These are phyloP conservation scores for Scaptomyza graminum DNA, from an alignment of 1,140 invertebrate genomes.

Conservation along the genomic window DNA sequence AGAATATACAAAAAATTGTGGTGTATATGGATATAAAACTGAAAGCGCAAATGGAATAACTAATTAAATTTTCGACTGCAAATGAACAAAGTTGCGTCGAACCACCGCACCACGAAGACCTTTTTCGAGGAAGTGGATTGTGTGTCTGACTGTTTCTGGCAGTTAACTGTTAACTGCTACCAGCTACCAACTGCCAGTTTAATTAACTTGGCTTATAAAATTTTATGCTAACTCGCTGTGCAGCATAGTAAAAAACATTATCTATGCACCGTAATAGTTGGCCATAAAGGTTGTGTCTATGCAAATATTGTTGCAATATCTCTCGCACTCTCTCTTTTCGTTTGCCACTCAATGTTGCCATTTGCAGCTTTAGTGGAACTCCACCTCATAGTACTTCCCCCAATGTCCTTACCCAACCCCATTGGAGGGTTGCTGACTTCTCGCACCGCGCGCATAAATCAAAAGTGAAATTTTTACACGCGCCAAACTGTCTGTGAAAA, in stretches of 20 bases:
- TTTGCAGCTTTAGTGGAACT: slow-evolving; percentile 34
- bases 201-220: slow-evolving; percentile 79
- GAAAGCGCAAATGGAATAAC: slow-evolving; percentile 73
- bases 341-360: slow-evolving; percentile 6
- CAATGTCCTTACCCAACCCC: background rate
- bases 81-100: slow-evolving; percentile 60
- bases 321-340: background rate
- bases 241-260: slow-evolving; percentile 60
- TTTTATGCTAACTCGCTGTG: slow-evolving; percentile 62
- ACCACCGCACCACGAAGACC: slow-evolving; percentile 15
- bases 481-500: slow-evolving; percentile 76
- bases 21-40: slow-evolving; percentile 22
- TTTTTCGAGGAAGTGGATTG: background rate
- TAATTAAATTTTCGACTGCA: slow-evolving; percentile 77
- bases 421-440: slow-evolving; percentile 11
- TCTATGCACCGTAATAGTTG: slow-evolving; percentile 64
- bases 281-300: slow-evolving; percentile 68
- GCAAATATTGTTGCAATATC: slow-evolving; percentile 78
- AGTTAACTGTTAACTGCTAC: slow-evolving; percentile 51
- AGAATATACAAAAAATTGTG: slow-evolving; percentile 10
- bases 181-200: slow-evolving; percentile 44
- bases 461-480: slow-evolving; percentile 80
- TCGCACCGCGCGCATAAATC: slow-evolving; percentile 54
- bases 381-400: background rate
- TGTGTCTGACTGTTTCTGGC: slow-evolving; percentile 18